Conservation (phyloP, 2,797 vertebrate genomes). For the Micromesistius poutassou region DNA sequence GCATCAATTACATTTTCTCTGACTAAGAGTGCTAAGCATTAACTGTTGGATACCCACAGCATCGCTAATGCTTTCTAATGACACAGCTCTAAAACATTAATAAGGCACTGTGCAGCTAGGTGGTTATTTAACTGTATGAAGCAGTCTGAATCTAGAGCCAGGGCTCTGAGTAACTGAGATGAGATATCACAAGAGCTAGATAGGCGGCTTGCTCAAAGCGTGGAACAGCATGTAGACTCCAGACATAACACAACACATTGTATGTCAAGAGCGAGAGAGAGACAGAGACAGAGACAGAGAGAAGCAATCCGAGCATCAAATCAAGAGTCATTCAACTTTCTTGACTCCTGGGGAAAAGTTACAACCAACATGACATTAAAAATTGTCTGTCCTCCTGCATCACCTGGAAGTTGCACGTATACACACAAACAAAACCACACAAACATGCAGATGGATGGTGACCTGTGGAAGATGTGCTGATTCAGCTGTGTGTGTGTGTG, state of each 20-base stretch:
- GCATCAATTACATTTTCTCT: not conserved
- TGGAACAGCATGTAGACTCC: not conserved
- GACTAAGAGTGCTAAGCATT: not conserved
- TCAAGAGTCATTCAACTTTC: not conserved
- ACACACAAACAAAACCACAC: slow-evolving; percentile 8
- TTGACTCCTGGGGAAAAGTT: not conserved
- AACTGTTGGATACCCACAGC: not conserved
- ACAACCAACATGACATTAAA: not conserved
- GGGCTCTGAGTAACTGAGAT: not conserved
- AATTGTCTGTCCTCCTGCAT: not conserved
- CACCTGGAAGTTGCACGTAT: not conserved
- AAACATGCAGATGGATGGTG: not conserved
- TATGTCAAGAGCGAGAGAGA: not conserved
- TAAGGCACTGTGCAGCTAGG: not conserved
- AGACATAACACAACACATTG: not conserved
- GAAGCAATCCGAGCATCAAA: not conserved
- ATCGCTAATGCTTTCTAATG: not conserved
- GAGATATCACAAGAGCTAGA: not conserved
- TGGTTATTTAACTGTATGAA: not conserved
- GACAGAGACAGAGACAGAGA: not conserved
- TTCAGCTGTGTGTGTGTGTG: too few relatives aligned
- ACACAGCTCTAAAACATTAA: not conserved
- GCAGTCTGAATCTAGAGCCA: not conserved
- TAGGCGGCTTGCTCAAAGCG: not conserved
- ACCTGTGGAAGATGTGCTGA: not conserved